phyloP scores from a whole-genome alignment of 2,888 invertebrate species.

The Rhagium mordax region DNA sequence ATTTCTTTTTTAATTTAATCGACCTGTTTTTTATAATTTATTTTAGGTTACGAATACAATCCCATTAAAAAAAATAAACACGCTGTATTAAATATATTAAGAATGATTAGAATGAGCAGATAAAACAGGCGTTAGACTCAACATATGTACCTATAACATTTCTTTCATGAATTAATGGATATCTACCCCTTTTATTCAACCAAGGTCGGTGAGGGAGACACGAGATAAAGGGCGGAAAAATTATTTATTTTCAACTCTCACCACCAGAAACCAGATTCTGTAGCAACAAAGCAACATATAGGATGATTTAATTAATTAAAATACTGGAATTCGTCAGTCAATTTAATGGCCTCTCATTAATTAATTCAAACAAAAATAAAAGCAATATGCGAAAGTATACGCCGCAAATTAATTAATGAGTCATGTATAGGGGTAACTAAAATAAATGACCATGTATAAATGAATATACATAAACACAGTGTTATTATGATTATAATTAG shows the following conservation, averaged over 20 bases:
- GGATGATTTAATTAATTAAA: slow-evolving; percentile 5
- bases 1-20: too few species aligned
- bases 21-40: too few species aligned
- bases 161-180: too few species aligned
- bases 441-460: not conserved
- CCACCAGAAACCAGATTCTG: not conserved
- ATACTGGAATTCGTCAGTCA: not conserved
- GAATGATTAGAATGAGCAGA: too few species aligned
- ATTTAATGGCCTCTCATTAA: not conserved
- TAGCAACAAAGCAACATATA: not conserved
- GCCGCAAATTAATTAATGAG: not conserved
- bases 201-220: not conserved
- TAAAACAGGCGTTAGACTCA: too few species aligned
- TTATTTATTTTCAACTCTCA: not conserved
- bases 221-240: not conserved
- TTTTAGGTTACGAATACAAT: too few species aligned
- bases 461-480: not conserved
- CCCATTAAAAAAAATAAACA: too few species aligned
- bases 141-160: too few species aligned
- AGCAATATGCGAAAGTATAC: not conserved
- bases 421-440: not conserved
- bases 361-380: not conserved
- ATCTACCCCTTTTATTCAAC: not conserved
- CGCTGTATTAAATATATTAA: too few species aligned
- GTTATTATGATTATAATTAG: not conserved